These are phyloP conservation scores for Tineola bisselliella DNA, from an alignment of 2,888 invertebrate species.

Conservation along the genomic window DNA sequence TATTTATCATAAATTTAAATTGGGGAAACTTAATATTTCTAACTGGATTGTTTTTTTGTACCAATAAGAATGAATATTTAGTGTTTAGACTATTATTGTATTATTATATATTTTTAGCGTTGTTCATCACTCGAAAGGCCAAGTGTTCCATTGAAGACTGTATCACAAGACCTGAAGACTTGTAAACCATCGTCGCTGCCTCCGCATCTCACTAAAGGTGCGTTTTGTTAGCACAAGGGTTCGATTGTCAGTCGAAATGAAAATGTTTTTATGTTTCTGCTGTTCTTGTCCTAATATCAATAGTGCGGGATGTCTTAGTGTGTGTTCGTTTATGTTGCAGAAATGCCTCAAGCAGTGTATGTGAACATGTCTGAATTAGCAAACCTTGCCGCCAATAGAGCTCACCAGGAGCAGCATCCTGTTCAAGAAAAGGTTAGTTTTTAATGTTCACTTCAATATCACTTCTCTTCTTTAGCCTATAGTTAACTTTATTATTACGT, in stretches of 20 bases:
- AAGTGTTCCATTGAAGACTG: constrained; percentile 68
- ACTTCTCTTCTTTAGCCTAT: too few species aligned
- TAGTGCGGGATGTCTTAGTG: too few species aligned
- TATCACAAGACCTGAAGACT: constrained; percentile 59
- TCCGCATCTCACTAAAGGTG: constrained; percentile 81
- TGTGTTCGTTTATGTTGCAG: too few species aligned
- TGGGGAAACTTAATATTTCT: background rate
- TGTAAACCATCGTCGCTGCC: constrained; percentile 76
- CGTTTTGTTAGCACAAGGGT: background rate
- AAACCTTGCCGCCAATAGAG: constrained; percentile 79
- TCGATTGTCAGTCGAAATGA: too few species aligned
- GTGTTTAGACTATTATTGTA: too few species aligned
- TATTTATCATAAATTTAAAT: background rate
- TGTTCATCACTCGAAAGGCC: constrained; percentile 90
- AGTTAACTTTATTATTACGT: too few species aligned
- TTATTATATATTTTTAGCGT: constrained; percentile 52
- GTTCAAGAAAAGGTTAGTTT: constrained; percentile 64
- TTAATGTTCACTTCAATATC: too few species aligned
- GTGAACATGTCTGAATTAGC: constrained; percentile 93
- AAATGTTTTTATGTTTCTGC: too few species aligned
- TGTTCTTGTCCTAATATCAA: too few species aligned
- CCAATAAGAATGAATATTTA: too few species aligned
- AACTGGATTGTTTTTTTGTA: constrained; percentile 17
- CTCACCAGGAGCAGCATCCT: constrained; percentile 61
- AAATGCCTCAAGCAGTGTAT: constrained; percentile 81